phyloP scores from a whole-genome alignment of 2,113 vertebrate genomes.

The Proteles cristata region DNA sequence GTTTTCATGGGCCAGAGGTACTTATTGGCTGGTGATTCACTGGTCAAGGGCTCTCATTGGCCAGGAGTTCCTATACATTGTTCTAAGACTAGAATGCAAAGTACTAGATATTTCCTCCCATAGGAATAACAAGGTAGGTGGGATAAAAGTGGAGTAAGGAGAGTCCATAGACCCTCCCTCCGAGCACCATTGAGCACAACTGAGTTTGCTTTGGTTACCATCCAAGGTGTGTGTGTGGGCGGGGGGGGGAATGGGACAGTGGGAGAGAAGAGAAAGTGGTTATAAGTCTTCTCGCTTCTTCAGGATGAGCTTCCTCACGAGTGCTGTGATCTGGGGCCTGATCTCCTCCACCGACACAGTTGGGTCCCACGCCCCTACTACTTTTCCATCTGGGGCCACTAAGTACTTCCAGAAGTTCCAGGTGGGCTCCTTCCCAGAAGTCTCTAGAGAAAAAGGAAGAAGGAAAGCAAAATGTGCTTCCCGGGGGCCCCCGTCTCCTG shows the following conservation, averaged over 20 bases:
- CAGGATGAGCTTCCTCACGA: conserved; percentile 95
- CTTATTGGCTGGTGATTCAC: conserved; percentile 8
- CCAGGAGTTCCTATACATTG: neutral
- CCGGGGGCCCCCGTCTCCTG: neutral
- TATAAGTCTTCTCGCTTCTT: conserved; percentile 95
- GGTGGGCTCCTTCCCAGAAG: conserved; percentile 93
- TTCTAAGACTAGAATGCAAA: conserved; percentile 47
- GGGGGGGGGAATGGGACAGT: neutral
- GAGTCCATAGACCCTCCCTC: conserved; percentile 25
- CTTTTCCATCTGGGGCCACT: conserved; percentile 92
- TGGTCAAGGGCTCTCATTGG: neutral
- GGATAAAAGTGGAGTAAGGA: neutral
- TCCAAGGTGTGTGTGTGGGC: neutral
- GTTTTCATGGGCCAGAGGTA: conserved; percentile 23
- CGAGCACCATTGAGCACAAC: conserved; percentile 65
- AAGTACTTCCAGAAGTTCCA: conserved; percentile 99
- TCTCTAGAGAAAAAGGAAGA: conserved; percentile 84
- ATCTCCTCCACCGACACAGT: conserved; percentile 92
- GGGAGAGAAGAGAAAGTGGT: conserved; percentile 34
- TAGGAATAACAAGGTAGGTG: neutral
- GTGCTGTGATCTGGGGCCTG: conserved; percentile 90
- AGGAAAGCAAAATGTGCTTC: conserved; percentile 26
- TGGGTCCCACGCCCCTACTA: conserved; percentile 94
- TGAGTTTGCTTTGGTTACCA: conserved; percentile 42
- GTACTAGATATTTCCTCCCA: neutral